Evolutionary conservation across 2,797 vertebrate species (phyloP), one percentile per base, ranked within the genome.

Genomic region (Helicolenus hilgendorfi): DNA sequence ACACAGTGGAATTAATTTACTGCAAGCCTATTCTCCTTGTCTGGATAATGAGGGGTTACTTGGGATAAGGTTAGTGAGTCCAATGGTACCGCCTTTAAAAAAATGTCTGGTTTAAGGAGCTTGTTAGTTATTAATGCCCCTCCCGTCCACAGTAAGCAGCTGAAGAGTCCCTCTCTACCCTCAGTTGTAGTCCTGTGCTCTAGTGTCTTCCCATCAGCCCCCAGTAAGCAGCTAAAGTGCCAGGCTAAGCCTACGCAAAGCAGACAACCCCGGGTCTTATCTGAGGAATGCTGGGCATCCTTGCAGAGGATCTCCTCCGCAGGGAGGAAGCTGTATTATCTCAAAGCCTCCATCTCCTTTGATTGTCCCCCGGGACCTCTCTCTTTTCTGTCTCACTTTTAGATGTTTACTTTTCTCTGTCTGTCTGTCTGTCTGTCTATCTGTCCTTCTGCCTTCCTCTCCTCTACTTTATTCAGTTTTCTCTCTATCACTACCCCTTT

Each of bases 251-350:
- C 85, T 70, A 65, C 18, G 14, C 84, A 85, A 84, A 93, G 87
- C 89, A 95, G 95, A 95, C 92, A 84, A 83, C 88, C 85, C 55
- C 3, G 5, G 77, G 89, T 94, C 91, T 96, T 96, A 96, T 96
- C 96, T 96, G 81, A 86, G 96, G 95, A 97, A 97, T 97, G 93
- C 89, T 11, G 83, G 85, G 86, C 88, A 94, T 94, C 91, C 81
- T 94, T 72, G 79, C 86, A 53, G 86, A 88, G 90, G 90, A 93
- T 95, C 94, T 89, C 86, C 92, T 95, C 87, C 76, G 18, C 89
- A 82, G 81, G 91, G 87, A 93, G 91, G 93, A 93, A 89, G 77
- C 89, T 24, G 76, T 20, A 92, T 91, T 89, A 94, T 94, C 95
- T 91, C 72, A 88, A 94, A 93, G 91, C 84, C 89, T 77, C 65